Base-by-base conservation (phyloP, 2,888 invertebrate species). In the Aphidoletes aphidimyza region DNA sequence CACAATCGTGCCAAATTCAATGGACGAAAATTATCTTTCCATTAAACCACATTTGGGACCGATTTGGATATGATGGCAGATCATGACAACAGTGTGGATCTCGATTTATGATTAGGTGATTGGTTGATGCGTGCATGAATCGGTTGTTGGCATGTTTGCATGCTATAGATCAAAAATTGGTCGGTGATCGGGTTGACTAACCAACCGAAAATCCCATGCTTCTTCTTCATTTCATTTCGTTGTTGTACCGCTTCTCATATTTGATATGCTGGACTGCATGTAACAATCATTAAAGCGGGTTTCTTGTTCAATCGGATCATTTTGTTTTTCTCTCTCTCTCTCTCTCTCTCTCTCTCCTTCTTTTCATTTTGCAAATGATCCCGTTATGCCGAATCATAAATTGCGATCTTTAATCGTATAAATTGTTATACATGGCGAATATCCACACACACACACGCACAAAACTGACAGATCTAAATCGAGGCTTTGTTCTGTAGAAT, bases 361-460 rank as follows among this genome's bases (percentile, higher is more conserved):
- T 47, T 47, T 54, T 54, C 69, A 69, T 17, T 69, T 69, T 69
- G 69, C 69, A 69, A 69, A 69, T 30, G 69, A 69, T 69, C 69
- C 69, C 69, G 69, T 30, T 69, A 69, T 69, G 69, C 34, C 30
- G 69, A 69, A 69, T 17, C 69, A 69, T 34, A 26, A 69, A 30
- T 11, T 30, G 19, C 11, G 69, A 14, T 54, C 6, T 54, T n/a
- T 26, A 54, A 26, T 2, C 30, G 69, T 11, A 69, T 30, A 3
- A 69, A 69, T 14, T 42, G 42, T n/a, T n/a, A n/a, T n/a, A n/a
- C n/a, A n/a, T n/a, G n/a, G n/a, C n/a, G n/a, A n/a, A n/a, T n/a
- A n/a, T n/a, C n/a, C n/a, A n/a, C n/a, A n/a, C n/a, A n/a, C n/a
- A n/a, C n/a, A n/a, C n/a, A n/a, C n/a, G n/a, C n/a, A n/a, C n/a